Conservation (phyloP, 2,797 vertebrate species). For the Megalops cyprinoides region DNA sequence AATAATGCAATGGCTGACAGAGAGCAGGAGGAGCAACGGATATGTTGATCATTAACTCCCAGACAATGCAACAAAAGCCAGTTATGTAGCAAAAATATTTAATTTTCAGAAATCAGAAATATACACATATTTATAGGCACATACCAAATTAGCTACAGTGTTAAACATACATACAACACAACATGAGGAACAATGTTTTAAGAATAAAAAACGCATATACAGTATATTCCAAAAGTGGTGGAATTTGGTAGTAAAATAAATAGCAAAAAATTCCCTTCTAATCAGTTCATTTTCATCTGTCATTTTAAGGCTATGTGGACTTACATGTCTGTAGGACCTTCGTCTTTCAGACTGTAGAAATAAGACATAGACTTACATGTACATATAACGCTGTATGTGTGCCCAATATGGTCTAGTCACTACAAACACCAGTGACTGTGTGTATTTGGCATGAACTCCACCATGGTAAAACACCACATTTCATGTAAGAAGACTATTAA, state of each 20-base stretch:
- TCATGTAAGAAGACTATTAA: too few species aligned
- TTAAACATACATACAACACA: not conserved
- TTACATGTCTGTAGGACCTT: too few species aligned
- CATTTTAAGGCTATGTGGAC: not conserved
- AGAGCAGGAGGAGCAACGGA: not conserved
- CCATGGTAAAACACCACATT: not conserved
- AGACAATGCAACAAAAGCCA: not conserved
- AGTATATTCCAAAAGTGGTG: not conserved
- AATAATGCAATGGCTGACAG: not conserved
- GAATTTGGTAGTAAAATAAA: conserved; percentile 10
- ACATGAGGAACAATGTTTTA: not conserved
- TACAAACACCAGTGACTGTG: not conserved
- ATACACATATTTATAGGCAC: conserved; percentile 1
- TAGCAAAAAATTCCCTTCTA: not conserved
- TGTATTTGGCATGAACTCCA: not conserved
- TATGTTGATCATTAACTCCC: not conserved
- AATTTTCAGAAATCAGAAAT: not conserved
- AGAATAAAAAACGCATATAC: not conserved
- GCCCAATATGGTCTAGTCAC: not conserved
- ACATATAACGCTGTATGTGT: too few species aligned
- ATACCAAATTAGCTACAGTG: not conserved
- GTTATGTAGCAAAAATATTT: conserved; percentile 12
- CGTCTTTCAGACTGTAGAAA: not conserved
- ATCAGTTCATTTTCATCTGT: not conserved
- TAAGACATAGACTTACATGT: too few species aligned